Evolutionary conservation across 2,888 invertebrate species (phyloP).

Genomic region (Synergus gifuensis): DNA sequence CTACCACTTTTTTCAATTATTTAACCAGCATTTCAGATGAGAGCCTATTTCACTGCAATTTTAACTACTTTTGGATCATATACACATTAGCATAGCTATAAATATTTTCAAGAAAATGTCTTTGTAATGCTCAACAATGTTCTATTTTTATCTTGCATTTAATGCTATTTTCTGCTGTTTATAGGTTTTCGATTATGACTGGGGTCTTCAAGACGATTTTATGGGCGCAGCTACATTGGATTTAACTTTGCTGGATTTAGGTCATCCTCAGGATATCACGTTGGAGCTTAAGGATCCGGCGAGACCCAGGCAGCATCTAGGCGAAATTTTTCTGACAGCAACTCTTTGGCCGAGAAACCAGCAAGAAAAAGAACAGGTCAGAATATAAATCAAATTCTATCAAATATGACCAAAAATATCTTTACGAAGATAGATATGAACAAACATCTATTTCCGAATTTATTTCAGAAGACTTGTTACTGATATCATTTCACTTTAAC

Average conservation of each 20-base stretch:
- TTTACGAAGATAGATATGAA: background rate
- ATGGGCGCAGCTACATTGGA: constrained; percentile 96
- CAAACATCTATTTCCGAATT: background rate
- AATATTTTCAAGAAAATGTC: background rate
- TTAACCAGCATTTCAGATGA: no score
- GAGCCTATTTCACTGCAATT: no score
- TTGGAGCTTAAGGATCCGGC: constrained; percentile 89
- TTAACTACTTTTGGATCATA: no score
- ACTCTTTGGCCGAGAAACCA: constrained; percentile 95
- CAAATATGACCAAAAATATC: background rate
- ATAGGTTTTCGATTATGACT: constrained; percentile 97
- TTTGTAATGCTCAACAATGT: background rate
- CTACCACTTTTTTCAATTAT: no score
- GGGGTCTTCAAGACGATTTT: constrained; percentile 98
- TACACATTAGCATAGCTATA: background rate
- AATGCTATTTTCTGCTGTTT: constrained; percentile 43
- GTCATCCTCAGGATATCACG: constrained; percentile 86
- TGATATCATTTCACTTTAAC: background rate
- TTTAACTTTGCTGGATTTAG: constrained; percentile 89
- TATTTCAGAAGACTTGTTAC: background rate
- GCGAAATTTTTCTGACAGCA: constrained; percentile 89
- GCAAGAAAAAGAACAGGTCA: constrained; percentile 96
- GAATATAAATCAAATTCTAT: constrained; percentile 9
- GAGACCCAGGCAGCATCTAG: constrained; percentile 85
- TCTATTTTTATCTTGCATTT: background rate